These are phyloP conservation scores for Cheilosia variabilis DNA, from an alignment of 2,888 invertebrate species.

Conservation along the genomic window DNA sequence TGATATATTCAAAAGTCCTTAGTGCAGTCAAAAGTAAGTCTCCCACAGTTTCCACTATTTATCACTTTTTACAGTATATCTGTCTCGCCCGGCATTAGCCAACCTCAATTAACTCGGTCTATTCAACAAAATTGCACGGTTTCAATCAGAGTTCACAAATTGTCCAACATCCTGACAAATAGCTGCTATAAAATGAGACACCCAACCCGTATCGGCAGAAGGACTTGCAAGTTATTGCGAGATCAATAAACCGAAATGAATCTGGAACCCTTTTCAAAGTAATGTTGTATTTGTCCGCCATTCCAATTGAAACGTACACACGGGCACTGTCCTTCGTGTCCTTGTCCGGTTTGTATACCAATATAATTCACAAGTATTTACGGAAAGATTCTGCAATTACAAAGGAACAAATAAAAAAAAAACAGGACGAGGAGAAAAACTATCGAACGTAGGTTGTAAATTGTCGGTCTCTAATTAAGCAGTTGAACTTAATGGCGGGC, in stretches of 20 bases:
- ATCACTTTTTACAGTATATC: too few species aligned
- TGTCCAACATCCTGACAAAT: not conserved
- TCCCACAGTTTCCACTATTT: too few species aligned
- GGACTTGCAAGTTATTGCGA: not conserved
- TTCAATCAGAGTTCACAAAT: too few species aligned
- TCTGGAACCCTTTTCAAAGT: constrained; percentile 2
- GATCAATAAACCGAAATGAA: constrained; percentile 18
- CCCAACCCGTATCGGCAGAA: not conserved
- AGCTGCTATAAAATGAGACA: constrained; percentile 12
- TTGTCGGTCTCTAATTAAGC: constrained; percentile 36
- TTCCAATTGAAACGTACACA: not conserved
- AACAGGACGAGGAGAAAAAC: not conserved
- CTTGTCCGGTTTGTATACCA: not conserved
- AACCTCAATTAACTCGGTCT: too few species aligned
- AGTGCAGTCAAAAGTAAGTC: too few species aligned
- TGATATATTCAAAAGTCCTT: too few species aligned
- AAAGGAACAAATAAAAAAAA: not conserved
- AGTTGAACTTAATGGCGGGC: constrained; percentile 32
- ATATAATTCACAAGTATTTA: constrained; percentile 7
- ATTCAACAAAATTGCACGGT: too few species aligned
- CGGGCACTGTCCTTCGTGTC: not conserved
- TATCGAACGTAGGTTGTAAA: constrained; percentile 17
- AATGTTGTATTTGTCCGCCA: constrained; percentile 8
- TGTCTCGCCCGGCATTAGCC: too few species aligned
- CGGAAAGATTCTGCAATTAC: constrained; percentile 16